Evolutionary conservation across 2,113 vertebrate species (phyloP), one percentile per base, ranked within the genome.

Genomic region (Lota lota): DNA sequence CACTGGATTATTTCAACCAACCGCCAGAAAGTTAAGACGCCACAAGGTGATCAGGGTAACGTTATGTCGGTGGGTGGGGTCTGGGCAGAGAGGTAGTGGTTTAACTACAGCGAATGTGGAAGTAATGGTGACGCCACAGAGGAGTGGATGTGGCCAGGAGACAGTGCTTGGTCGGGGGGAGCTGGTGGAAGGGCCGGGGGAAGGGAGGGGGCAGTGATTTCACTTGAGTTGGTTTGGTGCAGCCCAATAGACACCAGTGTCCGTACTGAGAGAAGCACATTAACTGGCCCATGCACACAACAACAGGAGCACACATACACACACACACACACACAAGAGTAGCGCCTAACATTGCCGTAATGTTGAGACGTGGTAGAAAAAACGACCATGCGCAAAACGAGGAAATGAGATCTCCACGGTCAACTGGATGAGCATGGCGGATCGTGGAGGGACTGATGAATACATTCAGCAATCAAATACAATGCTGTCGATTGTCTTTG

Each of bases 261-360:
- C 80, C 54, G 74, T 75, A 76, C 81, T 66, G 85, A 79, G 58
- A 57, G 64, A 81, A 73, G 81, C 89, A 84, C 76, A 83, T 50
- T 54, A 74, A 82, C 75, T 70, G 67, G 73, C 80, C 79, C 84
- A 88, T 87, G 88, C 88, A 83, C 66, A 81, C 72, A 33, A 33
- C 28, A 33, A 33, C 28, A 33, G 28, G 7, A 33, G 28, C 28
- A 4, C 28, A 33, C 28, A 33, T 6, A 33, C 28, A 33, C 28
- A 33, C 28, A 33, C 28, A 33, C 28, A 50, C 56, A 59, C 21
- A 66, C 21, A 66, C 47, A 66, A 28, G 4, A 21, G 47, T 60
- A 85, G 16, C 68, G 75, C 66, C 79, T 78, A 69, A 82, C 82
- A 82, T 21, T 61, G 75, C 80, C 81, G 61, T 77, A 69, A 88